Evolutionary conservation across 2,888 invertebrate genomes (phyloP).

Genomic region (Cremastobaeus sp.): DNA sequence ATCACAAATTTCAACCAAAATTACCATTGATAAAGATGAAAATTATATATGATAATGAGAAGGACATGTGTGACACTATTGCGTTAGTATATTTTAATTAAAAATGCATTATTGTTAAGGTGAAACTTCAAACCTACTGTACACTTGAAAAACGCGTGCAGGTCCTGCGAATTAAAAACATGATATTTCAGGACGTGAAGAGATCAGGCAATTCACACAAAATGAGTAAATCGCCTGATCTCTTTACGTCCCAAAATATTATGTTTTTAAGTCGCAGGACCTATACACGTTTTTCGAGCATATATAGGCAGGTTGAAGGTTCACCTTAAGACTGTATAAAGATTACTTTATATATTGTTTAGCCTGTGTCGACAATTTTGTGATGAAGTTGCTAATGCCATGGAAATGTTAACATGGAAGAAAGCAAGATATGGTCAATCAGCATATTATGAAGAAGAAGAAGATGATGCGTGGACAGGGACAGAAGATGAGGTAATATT

Average conservation of each 20-base stretch:
- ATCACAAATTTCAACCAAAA: conserved; percentile 37
- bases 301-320: too few species aligned
- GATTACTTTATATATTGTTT: not conserved
- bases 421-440: conserved; percentile 14
- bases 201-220: too few species aligned
- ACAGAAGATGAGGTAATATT: conserved; percentile 26
- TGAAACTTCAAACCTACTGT: too few species aligned
- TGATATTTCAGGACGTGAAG: too few species aligned
- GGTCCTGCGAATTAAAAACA: too few species aligned
- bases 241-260: too few species aligned
- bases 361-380: conserved; percentile 37
- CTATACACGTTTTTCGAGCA: too few species aligned
- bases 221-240: too few species aligned
- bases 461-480: conserved; percentile 43
- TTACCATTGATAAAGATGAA: conserved; percentile 33
- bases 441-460: conserved; percentile 13
- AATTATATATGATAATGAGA: conserved; percentile 29
- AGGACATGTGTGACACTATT: conserved; percentile 42
- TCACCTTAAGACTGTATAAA: too few species aligned
- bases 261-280: too few species aligned
- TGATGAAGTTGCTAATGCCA: conserved; percentile 33
- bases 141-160: too few species aligned
- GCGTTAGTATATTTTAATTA: conserved; percentile 19
- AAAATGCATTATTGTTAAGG: not conserved
- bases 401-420: conserved; percentile 47